Conservation (phyloP, 2,888 invertebrate genomes). For the Adineta ricciae region DNA sequence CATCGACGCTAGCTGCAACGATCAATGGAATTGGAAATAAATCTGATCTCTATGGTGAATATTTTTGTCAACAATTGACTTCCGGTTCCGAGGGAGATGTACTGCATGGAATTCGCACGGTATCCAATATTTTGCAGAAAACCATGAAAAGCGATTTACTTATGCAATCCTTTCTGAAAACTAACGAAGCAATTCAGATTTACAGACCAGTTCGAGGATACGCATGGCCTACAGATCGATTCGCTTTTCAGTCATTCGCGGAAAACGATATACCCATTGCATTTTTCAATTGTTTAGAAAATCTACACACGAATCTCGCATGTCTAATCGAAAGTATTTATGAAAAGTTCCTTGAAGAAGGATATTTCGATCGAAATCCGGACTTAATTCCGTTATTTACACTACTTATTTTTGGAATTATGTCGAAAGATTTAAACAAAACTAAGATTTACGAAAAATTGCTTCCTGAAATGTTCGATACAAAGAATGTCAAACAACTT, state of each 20-base stretch:
- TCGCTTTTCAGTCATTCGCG: background rate
- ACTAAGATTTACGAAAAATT: background rate
- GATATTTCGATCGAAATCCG: background rate
- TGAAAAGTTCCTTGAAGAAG: background rate
- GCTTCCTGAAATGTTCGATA: background rate
- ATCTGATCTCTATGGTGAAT: no score
- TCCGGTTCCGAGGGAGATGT: no score
- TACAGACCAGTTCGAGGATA: background rate
- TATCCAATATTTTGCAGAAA: no score
- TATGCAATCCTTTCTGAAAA: background rate
- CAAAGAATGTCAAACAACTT: background rate
- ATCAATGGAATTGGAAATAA: no score
- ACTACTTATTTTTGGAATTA: background rate
- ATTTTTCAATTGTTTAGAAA: background rate
- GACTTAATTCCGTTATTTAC: background rate
- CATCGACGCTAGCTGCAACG: no score
- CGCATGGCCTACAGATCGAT: background rate
- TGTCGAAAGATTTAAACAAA: background rate
- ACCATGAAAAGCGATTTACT: background rate
- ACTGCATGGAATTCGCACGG: no score
- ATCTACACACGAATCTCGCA: background rate
- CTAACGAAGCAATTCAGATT: background rate
- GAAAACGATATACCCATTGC: background rate
- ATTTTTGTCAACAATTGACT: no score
- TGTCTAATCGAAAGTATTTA: background rate